These are phyloP conservation scores for Monomorium pharaonis DNA, from an alignment of 1,140 invertebrate genomes.

Conservation along the genomic window DNA sequence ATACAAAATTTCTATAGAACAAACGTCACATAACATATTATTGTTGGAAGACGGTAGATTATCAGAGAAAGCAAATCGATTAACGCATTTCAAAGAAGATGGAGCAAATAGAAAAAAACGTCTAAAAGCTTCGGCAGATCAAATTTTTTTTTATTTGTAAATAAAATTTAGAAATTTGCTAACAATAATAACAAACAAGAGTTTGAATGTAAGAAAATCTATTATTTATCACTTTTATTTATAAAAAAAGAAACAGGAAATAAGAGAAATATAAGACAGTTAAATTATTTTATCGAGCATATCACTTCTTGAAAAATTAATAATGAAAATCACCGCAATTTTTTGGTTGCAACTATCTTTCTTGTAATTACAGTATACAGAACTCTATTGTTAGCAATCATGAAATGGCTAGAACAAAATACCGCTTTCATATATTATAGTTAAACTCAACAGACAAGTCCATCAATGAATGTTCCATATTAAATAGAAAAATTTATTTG, in stretches of 20 bases:
- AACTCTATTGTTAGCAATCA: not conserved
- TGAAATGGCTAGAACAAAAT: not conserved
- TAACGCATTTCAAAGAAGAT: not conserved
- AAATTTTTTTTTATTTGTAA: not conserved
- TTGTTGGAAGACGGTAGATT: constrained; percentile 28
- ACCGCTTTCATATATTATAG: not conserved
- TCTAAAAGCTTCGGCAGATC: not conserved
- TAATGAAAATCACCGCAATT: not conserved
- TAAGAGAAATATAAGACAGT: not conserved
- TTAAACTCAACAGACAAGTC: not conserved
- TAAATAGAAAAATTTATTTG: not conserved
- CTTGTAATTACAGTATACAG: not conserved
- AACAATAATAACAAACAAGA: not conserved
- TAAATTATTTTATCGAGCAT: not conserved
- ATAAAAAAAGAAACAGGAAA: not conserved
- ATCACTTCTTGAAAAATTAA: not conserved
- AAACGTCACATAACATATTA: not conserved
- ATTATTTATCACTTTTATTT: not conserved
- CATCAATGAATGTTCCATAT: not conserved
- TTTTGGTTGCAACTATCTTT: not conserved
- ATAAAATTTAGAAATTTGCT: not conserved
- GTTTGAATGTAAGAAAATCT: not conserved
- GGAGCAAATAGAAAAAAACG: not conserved
- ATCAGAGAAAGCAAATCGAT: not conserved
- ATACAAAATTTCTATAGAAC: not conserved